Evolutionary conservation across 1,140 invertebrate genomes (phyloP).

Genomic region (Helicoverpa armigera): DNA sequence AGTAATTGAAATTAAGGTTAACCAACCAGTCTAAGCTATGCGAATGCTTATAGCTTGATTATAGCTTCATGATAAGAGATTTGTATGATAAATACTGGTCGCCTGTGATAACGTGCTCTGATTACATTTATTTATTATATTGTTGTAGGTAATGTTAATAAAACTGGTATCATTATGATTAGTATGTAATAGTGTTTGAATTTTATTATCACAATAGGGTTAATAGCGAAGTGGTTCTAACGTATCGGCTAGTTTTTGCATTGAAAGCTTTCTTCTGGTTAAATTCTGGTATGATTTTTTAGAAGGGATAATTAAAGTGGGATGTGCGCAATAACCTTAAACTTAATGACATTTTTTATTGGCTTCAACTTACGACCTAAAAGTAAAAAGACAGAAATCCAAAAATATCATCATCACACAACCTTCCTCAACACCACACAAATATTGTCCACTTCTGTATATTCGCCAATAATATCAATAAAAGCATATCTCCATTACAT

Average conservation of each 20-base stretch:
- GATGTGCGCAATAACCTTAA: too few relatives aligned
- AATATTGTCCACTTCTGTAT: background rate
- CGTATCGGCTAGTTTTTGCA: too few relatives aligned
- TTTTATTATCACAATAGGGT: too few relatives aligned
- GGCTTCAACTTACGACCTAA: too few relatives aligned
- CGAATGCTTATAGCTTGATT: background rate
- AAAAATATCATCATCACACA: background rate
- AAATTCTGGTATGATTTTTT: too few relatives aligned
- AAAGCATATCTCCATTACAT: conserved; percentile 19
- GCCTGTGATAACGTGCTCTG: background rate
- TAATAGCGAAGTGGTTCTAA: too few relatives aligned
- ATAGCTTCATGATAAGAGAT: background rate
- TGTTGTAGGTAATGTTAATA: background rate
- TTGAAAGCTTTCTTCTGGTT: too few relatives aligned
- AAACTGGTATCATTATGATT: background rate
- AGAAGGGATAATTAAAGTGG: too few relatives aligned
- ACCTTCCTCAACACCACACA: background rate
- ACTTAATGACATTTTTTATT: too few relatives aligned
- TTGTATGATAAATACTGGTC: background rate
- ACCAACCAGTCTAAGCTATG: background rate
- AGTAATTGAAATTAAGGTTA: conserved; percentile 24
- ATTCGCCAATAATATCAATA: conserved; percentile 10
- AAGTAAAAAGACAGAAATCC: too few relatives aligned
- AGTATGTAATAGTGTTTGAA: too few relatives aligned
- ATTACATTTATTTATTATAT: background rate